phyloP scores from a whole-genome alignment of 2,888 invertebrate genomes.

The Strigamia crassipes region DNA sequence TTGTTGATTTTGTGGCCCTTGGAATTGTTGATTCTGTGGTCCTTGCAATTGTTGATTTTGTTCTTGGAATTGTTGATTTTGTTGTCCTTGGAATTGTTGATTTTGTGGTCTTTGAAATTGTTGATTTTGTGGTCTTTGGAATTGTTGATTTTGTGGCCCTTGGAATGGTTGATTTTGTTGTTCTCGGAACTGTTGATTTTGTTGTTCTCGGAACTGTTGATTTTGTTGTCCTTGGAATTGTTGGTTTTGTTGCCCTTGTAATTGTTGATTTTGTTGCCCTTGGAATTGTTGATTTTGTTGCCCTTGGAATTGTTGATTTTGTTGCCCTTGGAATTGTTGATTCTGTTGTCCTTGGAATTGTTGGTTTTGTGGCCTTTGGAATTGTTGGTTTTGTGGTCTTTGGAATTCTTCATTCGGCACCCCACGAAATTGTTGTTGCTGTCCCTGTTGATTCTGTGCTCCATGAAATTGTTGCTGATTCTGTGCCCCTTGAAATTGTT shows the following conservation, averaged over 20 bases:
- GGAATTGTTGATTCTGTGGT: background rate
- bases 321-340: slow-evolving; percentile 1
- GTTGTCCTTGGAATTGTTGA: background rate
- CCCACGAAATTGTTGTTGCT: background rate
- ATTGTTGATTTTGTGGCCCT: background rate
- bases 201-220: background rate
- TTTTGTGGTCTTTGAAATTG: slow-evolving; percentile 5
- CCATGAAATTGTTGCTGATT: no score
- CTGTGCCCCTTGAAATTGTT: no score
- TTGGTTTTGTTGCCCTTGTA: background rate
- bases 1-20: slow-evolving; percentile 24
- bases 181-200: background rate
- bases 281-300: slow-evolving; percentile 27
- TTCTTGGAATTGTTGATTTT: slow-evolving; percentile 7
- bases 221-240: background rate
- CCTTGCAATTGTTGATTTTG: background rate
- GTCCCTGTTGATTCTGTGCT: background rate
- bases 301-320: slow-evolving; percentile 6
- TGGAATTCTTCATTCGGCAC: background rate
- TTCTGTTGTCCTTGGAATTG: slow-evolving; percentile 31
- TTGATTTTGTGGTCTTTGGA: background rate
- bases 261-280: background rate
- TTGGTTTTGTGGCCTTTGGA: background rate
- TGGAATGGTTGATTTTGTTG: slow-evolving; percentile 13
- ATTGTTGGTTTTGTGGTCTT: slow-evolving; percentile 4